These are phyloP conservation scores for Fragum whitleyi DNA, from an alignment of 2,888 invertebrate genomes.

Conservation along the genomic window DNA sequence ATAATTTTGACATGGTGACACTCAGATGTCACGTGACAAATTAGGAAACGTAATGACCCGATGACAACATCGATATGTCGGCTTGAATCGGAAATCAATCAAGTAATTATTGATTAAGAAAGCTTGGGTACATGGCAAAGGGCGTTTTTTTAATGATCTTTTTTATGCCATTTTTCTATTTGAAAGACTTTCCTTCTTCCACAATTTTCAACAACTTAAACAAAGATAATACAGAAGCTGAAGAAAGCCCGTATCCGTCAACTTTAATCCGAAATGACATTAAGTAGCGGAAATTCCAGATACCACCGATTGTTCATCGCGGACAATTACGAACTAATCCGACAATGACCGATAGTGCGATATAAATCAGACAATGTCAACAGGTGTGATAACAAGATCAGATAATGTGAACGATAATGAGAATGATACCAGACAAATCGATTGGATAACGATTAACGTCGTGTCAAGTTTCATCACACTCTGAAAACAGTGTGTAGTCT, in stretches of 20 bases:
- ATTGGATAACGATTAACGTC: constrained; percentile 27
- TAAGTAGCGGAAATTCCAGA: constrained; percentile 1
- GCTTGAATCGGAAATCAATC: background rate
- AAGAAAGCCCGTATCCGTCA: background rate
- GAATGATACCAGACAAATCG: constrained; percentile 5
- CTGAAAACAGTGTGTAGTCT: no score
- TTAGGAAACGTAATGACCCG: background rate
- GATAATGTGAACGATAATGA: constrained; percentile 2
- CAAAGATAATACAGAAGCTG: no score
- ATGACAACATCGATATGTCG: background rate
- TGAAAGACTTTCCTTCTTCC: no score
- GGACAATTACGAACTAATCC: constrained; percentile 10
- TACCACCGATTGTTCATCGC: constrained; percentile 2
- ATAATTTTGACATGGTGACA: constrained; percentile 19
- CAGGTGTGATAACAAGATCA: constrained; percentile 20
- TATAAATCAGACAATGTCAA: constrained; percentile 26
- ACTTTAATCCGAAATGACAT: background rate
- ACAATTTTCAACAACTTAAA: no score
- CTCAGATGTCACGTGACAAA: constrained; percentile 2
- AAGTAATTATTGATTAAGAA: background rate
- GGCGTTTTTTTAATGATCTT: no score
- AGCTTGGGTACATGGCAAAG: no score
- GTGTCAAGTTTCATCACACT: constrained; percentile 4
- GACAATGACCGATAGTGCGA: background rate
- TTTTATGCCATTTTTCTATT: no score